Evolutionary conservation across 2,113 vertebrate species (phyloP).

Genomic region (Corvus hawaiiensis): DNA sequence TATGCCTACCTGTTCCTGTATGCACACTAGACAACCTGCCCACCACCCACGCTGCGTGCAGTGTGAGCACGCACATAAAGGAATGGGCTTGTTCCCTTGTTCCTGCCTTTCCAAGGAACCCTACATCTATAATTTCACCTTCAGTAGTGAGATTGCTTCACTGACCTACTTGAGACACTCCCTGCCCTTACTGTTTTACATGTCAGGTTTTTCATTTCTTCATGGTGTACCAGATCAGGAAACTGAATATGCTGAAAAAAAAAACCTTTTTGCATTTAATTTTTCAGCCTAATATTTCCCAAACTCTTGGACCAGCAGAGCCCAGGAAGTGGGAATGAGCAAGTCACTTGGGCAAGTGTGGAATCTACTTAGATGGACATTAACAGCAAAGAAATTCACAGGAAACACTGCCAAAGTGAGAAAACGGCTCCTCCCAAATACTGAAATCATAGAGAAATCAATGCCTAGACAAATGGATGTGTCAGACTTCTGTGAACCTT

Average conservation of each 20-base stretch:
- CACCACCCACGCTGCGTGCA: rapidly evolving
- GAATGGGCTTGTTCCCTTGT: neutral
- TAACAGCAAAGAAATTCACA: neutral
- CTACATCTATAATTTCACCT: neutral
- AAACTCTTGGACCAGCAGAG: neutral
- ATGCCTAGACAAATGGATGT: neutral
- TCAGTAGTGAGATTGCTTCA: neutral
- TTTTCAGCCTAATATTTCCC: neutral
- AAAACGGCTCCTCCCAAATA: neutral
- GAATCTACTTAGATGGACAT: neutral
- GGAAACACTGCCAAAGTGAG: neutral
- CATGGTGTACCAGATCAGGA: neutral
- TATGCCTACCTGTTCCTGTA: rapidly evolving
- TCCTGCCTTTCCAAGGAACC: neutral
- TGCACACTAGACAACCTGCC: neutral
- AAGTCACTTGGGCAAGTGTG: neutral
- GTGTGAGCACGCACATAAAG: neutral
- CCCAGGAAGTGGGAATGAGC: neutral
- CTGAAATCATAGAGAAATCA: neutral
- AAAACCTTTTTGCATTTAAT: neutral
- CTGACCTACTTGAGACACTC: neutral
- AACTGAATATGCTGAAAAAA: neutral
- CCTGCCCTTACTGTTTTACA: neutral
- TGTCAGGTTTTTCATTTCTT: neutral
- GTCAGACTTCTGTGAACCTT: neutral